Evolutionary conservation across 2,888 invertebrate species (phyloP).

Genomic region (Scrobipalpa atriplicella): DNA sequence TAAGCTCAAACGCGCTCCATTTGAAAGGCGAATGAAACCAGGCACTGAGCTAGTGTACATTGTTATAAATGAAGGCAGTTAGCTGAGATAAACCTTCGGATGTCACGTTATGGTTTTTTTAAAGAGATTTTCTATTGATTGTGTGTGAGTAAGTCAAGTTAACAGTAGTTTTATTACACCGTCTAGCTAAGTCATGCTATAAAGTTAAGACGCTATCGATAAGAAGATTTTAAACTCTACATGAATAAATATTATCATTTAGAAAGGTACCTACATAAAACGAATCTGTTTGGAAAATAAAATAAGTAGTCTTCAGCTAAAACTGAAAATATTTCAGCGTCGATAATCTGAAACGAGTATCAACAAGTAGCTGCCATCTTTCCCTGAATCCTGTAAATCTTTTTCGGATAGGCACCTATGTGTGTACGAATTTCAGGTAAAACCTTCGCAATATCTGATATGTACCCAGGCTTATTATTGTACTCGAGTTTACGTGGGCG

Average conservation of each 20-base stretch:
- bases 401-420: no score
- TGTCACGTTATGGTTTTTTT: constrained; percentile 23
- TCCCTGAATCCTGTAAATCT: no score
- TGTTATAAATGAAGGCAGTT: constrained; percentile 34
- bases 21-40: constrained; percentile 60
- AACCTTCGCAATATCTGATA: not conserved
- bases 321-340: no score
- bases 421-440: not conserved
- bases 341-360: no score
- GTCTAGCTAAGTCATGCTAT: not conserved
- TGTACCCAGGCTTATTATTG: not conserved
- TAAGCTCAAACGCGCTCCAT: constrained; percentile 42
- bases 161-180: constrained; percentile 4
- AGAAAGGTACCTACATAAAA: no score
- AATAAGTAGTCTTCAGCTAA: no score
- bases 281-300: no score
- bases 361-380: no score
- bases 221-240: not conserved
- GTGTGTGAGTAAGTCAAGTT: constrained; percentile 9
- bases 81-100: constrained; percentile 19
- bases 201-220: not conserved
- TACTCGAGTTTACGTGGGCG: not conserved
- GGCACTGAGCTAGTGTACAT: constrained; percentile 42
- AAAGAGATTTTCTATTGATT: constrained; percentile 9
- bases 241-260: not conserved